phyloP scores from a whole-genome alignment of 2,888 invertebrate species.

The Drosophila infuscata region DNA sequence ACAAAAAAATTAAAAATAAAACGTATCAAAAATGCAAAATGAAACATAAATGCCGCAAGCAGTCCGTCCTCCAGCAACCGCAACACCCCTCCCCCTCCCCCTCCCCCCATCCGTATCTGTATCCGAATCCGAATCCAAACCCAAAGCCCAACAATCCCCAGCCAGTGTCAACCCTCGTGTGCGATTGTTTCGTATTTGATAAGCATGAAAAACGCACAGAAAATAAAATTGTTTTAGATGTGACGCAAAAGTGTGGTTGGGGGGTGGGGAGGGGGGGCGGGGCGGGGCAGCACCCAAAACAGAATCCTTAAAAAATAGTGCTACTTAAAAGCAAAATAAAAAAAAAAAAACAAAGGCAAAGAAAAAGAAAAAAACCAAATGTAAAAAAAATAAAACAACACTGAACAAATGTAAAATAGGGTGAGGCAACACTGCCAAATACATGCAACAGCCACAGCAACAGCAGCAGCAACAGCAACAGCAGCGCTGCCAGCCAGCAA shows the following conservation, averaged over 20 bases:
- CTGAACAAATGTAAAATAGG: conserved; percentile 65
- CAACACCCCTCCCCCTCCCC: conserved; percentile 31
- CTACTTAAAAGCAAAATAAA: conserved; percentile 73
- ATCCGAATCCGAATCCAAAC: conserved; percentile 3
- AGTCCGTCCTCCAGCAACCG: conserved; percentile 44
- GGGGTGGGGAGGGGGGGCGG: background rate
- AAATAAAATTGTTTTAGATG: conserved; percentile 66
- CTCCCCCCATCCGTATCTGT: background rate
- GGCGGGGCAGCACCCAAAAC: conserved; percentile 53
- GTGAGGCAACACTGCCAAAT: conserved; percentile 44
- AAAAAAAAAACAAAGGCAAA: conserved; percentile 27
- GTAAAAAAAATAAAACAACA: conserved; percentile 21
- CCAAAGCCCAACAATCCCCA: conserved; percentile 11
- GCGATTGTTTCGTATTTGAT: conserved; percentile 82
- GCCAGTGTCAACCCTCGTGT: conserved; percentile 64
- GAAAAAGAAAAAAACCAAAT: conserved; percentile 17
- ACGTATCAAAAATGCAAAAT: conserved; percentile 76
- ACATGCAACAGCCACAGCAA: conserved; percentile 43
- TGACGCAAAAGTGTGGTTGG: conserved; percentile 12
- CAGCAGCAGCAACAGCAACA: conserved; percentile 41
- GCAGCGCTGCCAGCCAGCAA: conserved; percentile 61
- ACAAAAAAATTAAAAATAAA: conserved; percentile 59
- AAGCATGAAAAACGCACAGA: conserved; percentile 78
- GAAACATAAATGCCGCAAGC: conserved; percentile 73
- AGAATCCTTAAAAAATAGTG: conserved; percentile 80